A percentile compares a stretch with the other conserved stretches of the same genome.
These are phyloP conservation scores for Atrichornis clamosus DNA, from an alignment of 2,113 vertebrate species.

Conservation along the genomic window DNA sequence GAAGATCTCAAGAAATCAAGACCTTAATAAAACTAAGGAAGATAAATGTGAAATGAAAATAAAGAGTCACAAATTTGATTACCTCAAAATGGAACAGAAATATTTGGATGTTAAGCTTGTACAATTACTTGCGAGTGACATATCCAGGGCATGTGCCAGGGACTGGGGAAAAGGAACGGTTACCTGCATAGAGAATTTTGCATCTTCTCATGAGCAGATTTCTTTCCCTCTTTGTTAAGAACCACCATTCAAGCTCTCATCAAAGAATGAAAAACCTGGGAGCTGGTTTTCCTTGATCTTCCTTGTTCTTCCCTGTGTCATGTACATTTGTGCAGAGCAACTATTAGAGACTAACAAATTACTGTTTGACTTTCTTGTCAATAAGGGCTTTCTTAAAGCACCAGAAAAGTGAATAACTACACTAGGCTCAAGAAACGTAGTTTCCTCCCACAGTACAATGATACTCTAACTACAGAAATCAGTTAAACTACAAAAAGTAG, in stretches of 20 bases:
- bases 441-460: neutral
- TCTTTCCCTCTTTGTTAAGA: neutral
- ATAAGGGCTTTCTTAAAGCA: neutral
- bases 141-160: neutral
- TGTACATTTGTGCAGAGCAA: neutral
- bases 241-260: neutral
- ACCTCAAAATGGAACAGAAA: neutral
- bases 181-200: neutral
- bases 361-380: neutral
- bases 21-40: neutral
- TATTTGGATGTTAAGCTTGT: neutral
- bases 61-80: neutral
- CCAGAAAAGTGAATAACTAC: neutral
- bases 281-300: neutral
- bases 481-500: neutral
- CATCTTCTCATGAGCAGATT: neutral
- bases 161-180: neutral
- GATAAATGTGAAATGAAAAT: neutral
- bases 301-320: neutral
- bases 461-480: neutral
- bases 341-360: neutral
- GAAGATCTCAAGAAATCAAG: neutral
- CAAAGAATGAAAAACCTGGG: neutral
- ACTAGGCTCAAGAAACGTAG: neutral
- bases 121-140: neutral